Base-by-base conservation (phyloP, 1,140 invertebrate genomes). In the Melipona quadrifasciata region DNA sequence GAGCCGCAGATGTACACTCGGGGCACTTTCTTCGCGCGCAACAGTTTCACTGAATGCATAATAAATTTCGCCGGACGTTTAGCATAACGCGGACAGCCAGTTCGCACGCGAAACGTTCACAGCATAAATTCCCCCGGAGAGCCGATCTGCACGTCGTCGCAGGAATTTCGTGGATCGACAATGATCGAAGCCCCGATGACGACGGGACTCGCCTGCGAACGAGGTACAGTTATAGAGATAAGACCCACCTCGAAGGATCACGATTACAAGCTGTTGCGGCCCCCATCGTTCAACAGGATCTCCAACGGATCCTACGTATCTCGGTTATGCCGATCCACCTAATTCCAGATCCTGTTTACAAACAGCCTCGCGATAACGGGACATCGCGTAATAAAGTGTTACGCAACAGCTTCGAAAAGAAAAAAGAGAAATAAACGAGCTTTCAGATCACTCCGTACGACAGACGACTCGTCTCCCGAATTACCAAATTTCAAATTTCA, bases 141-240 rank as follows among this genome's bases (percentile, higher is more conserved):
- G 61, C n/a, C 21, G 21, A 39, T 14, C 2, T 19, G 2, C 19
- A 2, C 31, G 21, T 19, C 21, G 24, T 16, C 55, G 19, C 3
- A 71, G 74, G 71, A 87, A 84, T 87, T 87, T 83, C 70, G 82
- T 64, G 74, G 80, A 83, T 79, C 72, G 85, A 82, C 82, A 72
- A 80, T 77, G 65, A 58, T 84, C 57, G 31, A 17, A 47, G 3
- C 34, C 2, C 47, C 82, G 77, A 51, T 73, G 81, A 78, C 53
- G 77, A 34, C 53, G 75, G 68, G 55, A 73, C 58, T 53, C 39
- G 61, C 78, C 24, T 68, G 24, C 68, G 80, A 76, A 74, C 74
- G 19, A 81, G 75, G 83, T 91, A 91, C 89, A 90, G 90, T 91
- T 91, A 89, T 64, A 78, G 85, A 85, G 89, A 91, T 91, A 91